Percentiles rank a stretch among this genome's conserved stretches.
These are phyloP conservation scores for Salvelinus namaycush DNA, from an alignment of 2,113 vertebrate species.

Conservation along the genomic window DNA sequence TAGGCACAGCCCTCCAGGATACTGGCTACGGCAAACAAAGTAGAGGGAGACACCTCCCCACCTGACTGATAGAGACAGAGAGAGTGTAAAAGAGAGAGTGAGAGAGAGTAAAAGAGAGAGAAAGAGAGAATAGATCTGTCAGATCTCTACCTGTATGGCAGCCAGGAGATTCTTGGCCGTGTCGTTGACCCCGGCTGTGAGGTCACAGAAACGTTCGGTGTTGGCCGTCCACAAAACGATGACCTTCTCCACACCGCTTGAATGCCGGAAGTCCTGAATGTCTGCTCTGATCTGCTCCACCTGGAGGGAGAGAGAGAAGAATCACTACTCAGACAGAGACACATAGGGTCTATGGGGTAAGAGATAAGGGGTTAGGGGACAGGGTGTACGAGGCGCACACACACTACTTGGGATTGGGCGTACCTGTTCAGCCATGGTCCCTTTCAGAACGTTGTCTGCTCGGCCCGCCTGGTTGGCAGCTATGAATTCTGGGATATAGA, in stretches of 20 bases:
- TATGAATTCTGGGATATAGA: conserved; percentile 92
- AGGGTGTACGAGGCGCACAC: not conserved
- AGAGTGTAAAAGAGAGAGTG: not conserved
- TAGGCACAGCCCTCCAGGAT: conserved; percentile 92
- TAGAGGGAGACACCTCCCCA: conserved; percentile 89
- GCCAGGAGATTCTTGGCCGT: conserved; percentile 83
- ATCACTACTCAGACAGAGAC: conserved; percentile 3
- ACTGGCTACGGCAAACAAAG: conserved; percentile 92
- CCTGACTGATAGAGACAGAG: conserved; percentile 68
- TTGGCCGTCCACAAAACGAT: conserved; percentile 96
- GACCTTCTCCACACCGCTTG: conserved; percentile 85
- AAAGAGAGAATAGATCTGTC: not conserved
- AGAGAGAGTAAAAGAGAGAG: not conserved
- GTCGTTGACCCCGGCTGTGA: conserved; percentile 85
- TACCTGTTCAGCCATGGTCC: conserved; percentile 88
- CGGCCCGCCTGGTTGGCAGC: conserved; percentile 89
- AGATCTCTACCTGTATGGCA: conserved; percentile 82
- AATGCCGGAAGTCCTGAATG: conserved; percentile 84
- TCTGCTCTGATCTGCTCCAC: conserved; percentile 87
- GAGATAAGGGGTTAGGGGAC: not conserved
- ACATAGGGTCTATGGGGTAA: too few relatives aligned
- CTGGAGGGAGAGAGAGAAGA: conserved; percentile 49
- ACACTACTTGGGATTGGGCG: not conserved
- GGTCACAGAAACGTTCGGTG: conserved; percentile 89
- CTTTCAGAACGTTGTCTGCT: conserved; percentile 83